phyloP scores from a whole-genome alignment of 1,140 invertebrate species.

The Nautilus pompilius region DNA sequence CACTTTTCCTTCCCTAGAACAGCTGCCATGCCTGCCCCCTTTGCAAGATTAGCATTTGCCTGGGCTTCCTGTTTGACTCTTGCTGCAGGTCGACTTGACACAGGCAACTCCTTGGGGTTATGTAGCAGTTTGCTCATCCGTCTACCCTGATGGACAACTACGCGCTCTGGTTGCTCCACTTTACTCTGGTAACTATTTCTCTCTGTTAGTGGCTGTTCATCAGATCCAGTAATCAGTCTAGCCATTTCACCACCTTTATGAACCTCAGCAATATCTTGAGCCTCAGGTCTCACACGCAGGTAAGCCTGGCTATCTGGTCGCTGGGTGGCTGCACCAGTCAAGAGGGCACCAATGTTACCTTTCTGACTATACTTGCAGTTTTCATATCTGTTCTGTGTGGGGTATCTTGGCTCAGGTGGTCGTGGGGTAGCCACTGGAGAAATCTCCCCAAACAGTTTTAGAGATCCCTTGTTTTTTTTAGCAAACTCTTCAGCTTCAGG shows the following conservation, averaged over 20 bases:
- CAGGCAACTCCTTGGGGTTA: constrained; percentile 29
- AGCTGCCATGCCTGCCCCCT: constrained; percentile 31
- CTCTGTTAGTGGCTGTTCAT: too few species aligned
- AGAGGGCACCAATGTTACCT: constrained; percentile 31
- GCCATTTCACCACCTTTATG: too few species aligned
- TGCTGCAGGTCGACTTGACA: constrained; percentile 28
- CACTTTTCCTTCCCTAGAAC: constrained; percentile 25
- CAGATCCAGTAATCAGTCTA: too few species aligned
- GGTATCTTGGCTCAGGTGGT: constrained; percentile 32
- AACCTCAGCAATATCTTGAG: constrained; percentile 30
- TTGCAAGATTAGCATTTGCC: constrained; percentile 30
- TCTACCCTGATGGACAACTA: too few species aligned
- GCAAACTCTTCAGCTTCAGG: constrained; percentile 34
- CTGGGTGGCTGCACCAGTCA: constrained; percentile 29
- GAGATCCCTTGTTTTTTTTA: constrained; percentile 26
- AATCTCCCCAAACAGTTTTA: constrained; percentile 26
- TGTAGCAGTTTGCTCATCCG: constrained; percentile 29
- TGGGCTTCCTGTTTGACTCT: constrained; percentile 43
- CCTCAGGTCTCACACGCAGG: constrained; percentile 35
- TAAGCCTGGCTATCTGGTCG: constrained; percentile 27
- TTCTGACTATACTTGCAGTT: constrained; percentile 32
- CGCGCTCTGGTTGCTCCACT: too few species aligned
- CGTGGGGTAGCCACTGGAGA: constrained; percentile 18
- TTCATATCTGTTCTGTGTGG: constrained; percentile 21
- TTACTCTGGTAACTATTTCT: too few species aligned